Evolutionary conservation across 2,113 vertebrate genomes (phyloP).

Genomic region (Erpornis zantholeuca): DNA sequence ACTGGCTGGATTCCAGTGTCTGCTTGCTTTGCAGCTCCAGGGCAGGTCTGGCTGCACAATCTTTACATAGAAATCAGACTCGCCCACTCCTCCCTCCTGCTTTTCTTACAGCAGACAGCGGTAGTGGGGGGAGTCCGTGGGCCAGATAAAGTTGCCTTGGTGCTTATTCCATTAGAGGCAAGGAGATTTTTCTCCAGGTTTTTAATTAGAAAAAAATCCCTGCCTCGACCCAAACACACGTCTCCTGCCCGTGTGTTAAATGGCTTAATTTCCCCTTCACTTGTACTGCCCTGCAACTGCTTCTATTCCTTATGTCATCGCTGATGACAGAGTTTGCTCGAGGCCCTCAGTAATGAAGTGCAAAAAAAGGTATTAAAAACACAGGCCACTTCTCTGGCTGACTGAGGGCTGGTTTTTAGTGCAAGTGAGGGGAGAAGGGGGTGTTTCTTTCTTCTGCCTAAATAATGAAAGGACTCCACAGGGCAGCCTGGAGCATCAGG

Average conservation of each 20-base stretch:
- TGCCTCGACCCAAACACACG: not conserved
- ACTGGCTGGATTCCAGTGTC: not conserved
- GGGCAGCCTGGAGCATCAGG: not conserved
- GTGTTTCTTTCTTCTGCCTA: not conserved
- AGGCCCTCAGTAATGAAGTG: not conserved
- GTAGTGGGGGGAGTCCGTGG: not conserved
- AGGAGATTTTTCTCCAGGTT: not conserved
- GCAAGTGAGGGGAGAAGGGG: not conserved
- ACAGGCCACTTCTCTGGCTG: not conserved
- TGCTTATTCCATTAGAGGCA: not conserved
- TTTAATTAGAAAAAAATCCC: slow-evolving; percentile 1
- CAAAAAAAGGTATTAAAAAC: slow-evolving; percentile 4
- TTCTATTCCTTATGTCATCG: not conserved
- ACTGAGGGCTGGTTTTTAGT: not conserved
- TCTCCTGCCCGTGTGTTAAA: not conserved
- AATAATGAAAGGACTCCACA: not conserved
- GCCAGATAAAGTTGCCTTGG: not conserved
- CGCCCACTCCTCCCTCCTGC: not conserved
- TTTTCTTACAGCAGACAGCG: not conserved
- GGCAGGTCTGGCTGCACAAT: not conserved
- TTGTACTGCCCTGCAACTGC: not conserved
- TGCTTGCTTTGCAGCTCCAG: not conserved
- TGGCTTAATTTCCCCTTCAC: not conserved
- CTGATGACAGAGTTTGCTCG: not conserved
- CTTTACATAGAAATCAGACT: not conserved